A percentile compares a stretch with the other conserved stretches of the same genome.
These are phyloP conservation scores for Hippocampus barbouri DNA, from an alignment of 2,113 vertebrate species.

Conservation along the genomic window DNA sequence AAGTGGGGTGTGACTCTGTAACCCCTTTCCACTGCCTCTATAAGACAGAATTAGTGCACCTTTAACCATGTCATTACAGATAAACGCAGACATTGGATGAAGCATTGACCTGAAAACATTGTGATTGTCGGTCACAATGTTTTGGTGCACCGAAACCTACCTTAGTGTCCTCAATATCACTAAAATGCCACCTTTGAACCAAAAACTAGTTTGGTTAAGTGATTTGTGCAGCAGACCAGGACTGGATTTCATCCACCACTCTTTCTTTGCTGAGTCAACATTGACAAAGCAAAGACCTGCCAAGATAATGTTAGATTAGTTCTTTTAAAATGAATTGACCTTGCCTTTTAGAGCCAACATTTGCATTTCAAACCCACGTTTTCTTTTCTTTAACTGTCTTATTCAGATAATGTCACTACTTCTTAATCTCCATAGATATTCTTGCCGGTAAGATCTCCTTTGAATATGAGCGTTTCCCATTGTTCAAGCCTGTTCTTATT, in stretches of 20 bases:
- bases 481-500: not conserved
- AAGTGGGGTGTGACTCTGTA: not conserved
- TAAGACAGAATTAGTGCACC: not conserved
- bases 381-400: not conserved
- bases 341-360: not conserved
- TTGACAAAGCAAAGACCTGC: not conserved
- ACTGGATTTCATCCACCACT: not conserved
- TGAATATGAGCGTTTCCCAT: not conserved
- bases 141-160: not conserved
- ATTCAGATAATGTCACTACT: not conserved
- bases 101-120: not conserved
- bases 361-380: not conserved
- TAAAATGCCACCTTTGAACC: not conserved
- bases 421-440: not conserved
- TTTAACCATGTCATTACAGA: not conserved
- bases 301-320: not conserved
- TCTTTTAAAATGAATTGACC: not conserved
- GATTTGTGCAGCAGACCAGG: not conserved
- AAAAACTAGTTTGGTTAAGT: not conserved
- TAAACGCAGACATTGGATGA: not conserved
- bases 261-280: not conserved
- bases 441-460: not conserved
- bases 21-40: not conserved
- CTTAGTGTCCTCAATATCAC: not conserved
- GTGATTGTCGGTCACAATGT: not conserved